Conservation (phyloP, 2,888 invertebrate species). For the Cephus nigrinus region DNA sequence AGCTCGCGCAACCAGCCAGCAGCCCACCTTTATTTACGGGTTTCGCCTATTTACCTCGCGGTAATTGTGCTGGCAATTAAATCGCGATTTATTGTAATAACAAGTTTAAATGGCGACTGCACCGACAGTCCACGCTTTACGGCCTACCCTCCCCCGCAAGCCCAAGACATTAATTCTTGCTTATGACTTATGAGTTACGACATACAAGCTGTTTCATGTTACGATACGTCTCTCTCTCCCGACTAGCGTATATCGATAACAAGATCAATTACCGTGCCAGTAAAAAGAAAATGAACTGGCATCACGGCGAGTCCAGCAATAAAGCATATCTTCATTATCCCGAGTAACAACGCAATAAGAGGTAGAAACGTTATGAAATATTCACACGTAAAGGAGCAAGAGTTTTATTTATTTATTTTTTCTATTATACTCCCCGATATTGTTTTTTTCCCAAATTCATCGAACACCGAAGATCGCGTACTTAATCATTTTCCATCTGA, state of each 20-base stretch:
- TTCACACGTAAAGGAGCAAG: neutral
- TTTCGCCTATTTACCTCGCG: slow-evolving; percentile 41
- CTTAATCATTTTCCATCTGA: neutral
- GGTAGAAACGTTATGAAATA: neutral
- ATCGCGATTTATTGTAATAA: slow-evolving; percentile 58
- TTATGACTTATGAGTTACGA: slow-evolving; percentile 57
- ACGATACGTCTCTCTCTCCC: neutral
- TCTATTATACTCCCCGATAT: neutral
- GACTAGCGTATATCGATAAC: neutral
- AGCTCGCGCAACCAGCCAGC: slow-evolving; percentile 19
- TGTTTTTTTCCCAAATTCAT: neutral
- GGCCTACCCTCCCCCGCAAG: neutral
- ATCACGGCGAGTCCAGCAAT: neutral
- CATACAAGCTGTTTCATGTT: slow-evolving; percentile 30
- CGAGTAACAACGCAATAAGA: neutral
- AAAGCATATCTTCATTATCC: neutral
- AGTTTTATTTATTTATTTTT: neutral
- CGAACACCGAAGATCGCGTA: neutral
- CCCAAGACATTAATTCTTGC: slow-evolving; percentile 54
- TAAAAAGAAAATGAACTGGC: neutral
- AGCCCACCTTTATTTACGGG: slow-evolving; percentile 52
- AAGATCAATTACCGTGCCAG: neutral
- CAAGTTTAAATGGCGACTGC: slow-evolving; percentile 44
- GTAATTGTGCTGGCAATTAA: slow-evolving; percentile 50
- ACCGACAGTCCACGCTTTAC: neutral